Conservation (phyloP, 1,140 invertebrate genomes). For the Caenorhabditis latens region DNA sequence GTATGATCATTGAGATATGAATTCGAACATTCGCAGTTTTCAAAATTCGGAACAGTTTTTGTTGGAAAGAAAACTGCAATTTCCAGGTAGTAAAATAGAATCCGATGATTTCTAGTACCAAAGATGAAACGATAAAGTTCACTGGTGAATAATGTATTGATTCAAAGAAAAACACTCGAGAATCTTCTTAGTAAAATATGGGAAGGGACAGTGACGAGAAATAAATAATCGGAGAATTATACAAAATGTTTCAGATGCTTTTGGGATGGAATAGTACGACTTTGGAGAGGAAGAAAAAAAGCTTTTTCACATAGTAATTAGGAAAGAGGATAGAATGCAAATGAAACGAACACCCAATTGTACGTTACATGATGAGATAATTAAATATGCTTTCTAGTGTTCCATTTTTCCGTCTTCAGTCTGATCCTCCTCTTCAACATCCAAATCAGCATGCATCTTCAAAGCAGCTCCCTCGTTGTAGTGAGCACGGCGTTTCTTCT, state of each 20-base stretch:
- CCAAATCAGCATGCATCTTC: conserved; percentile 54
- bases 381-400: not conserved
- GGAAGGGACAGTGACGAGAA: not conserved
- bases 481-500: conserved; percentile 90
- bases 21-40: no score
- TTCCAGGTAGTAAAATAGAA: no score
- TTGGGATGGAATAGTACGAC: not conserved
- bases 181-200: not conserved
- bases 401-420: not conserved
- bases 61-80: no score
- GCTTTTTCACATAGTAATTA: not conserved
- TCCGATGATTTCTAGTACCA: no score
- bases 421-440: conserved; percentile 57
- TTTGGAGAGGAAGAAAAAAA: no score
- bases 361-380: not conserved
- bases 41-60: no score
- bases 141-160: not conserved
- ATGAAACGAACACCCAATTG: conserved; percentile 31
- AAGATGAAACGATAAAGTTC: no score
- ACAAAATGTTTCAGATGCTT: conserved; percentile 11
- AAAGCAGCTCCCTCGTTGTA: conserved; percentile 86
- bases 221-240: not conserved
- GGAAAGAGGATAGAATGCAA: not conserved
- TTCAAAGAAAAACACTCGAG: not conserved
- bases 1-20: no score